Evolutionary conservation across 2,888 invertebrate genomes (phyloP).

Genomic region (Eudasyphora cyanicolor): DNA sequence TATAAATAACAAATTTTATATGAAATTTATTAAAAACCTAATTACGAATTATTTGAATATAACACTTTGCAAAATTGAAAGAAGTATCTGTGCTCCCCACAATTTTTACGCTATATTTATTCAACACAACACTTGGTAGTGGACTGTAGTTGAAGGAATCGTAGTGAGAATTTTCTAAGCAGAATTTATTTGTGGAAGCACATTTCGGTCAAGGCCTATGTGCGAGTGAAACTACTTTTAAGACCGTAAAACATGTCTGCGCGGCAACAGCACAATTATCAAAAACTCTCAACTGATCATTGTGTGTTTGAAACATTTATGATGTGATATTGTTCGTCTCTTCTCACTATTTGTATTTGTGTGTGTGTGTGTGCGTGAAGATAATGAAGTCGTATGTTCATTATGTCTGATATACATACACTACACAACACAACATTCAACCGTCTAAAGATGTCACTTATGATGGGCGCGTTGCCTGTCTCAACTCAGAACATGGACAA

Average conservation of each 20-base stretch:
- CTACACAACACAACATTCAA: constrained; percentile 25
- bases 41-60: too few species aligned
- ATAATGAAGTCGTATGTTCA: constrained; percentile 6
- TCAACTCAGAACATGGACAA: background rate
- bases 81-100: too few species aligned
- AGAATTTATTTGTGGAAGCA: constrained; percentile 51
- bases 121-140: too few species aligned
- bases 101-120: too few species aligned
- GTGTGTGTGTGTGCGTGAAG: background rate
- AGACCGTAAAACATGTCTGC: constrained; percentile 39
- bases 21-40: too few species aligned
- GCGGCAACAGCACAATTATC: background rate
- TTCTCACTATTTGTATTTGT: too few species aligned
- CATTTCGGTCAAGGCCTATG: constrained; percentile 76
- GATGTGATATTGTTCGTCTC: background rate
- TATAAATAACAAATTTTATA: too few species aligned
- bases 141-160: constrained; percentile 20
- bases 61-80: too few species aligned
- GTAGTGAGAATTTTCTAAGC: constrained; percentile 38
- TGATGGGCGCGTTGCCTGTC: constrained; percentile 29
- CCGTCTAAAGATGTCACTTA: constrained; percentile 51
- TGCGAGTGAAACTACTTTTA: constrained; percentile 71
- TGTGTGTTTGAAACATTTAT: constrained; percentile 4
- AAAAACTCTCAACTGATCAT: background rate
- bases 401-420: constrained; percentile 5